A percentile compares a stretch with the other conserved stretches of the same genome.
phyloP scores from a whole-genome alignment of 2,113 vertebrate species.

The Cinclus cinclus region DNA sequence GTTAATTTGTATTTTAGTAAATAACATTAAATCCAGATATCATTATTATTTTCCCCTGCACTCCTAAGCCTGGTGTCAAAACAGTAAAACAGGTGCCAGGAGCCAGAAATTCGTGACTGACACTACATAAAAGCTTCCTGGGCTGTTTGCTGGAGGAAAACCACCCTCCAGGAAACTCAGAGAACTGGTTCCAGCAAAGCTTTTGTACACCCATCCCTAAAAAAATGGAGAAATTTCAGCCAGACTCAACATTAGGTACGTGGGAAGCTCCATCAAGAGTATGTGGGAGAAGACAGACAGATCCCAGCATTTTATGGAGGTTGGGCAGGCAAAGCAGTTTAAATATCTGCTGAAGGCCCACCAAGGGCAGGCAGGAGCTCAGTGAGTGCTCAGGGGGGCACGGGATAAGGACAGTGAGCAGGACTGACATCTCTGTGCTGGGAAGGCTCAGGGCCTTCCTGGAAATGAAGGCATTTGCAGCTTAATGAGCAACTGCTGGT shows the following conservation, averaged over 20 bases:
- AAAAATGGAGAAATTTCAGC: neutral
- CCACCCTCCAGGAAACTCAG: neutral
- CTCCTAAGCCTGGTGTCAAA: slow-evolving; percentile 31
- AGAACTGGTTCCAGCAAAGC: neutral
- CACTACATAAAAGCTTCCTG: neutral
- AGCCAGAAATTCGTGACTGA: neutral
- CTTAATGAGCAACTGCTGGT: neutral
- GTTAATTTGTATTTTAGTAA: slow-evolving; percentile 64
- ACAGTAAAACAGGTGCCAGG: neutral
- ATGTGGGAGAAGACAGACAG: neutral
- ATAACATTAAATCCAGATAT: slow-evolving; percentile 51
- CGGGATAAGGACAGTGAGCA: neutral
- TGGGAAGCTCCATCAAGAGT: neutral
- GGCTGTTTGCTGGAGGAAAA: neutral
- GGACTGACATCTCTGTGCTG: neutral
- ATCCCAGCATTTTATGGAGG: neutral
- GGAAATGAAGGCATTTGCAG: neutral
- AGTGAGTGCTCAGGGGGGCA: neutral
- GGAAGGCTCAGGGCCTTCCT: neutral
- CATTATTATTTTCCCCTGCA: neutral
- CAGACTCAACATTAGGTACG: neutral
- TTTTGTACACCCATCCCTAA: neutral
- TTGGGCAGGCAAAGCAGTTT: neutral
- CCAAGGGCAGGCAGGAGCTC: neutral
- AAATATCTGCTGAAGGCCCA: neutral